These are phyloP conservation scores for Hoplodrina ambigua DNA, from an alignment of 2,888 invertebrate genomes.

Conservation along the genomic window DNA sequence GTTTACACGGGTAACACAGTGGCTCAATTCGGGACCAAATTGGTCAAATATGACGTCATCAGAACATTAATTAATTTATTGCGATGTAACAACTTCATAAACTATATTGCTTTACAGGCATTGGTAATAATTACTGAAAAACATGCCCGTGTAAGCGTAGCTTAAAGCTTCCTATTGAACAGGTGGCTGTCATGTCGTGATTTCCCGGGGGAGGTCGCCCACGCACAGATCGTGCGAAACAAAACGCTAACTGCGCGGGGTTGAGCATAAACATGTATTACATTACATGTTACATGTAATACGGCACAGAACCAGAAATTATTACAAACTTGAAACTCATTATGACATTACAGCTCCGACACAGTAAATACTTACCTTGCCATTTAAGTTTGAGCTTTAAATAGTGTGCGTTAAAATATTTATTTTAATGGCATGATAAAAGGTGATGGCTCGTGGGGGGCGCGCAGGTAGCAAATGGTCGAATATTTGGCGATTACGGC, in stretches of 20 bases:
- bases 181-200: slow-evolving; percentile 69
- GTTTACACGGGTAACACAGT: neutral
- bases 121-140: neutral
- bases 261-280: slow-evolving; percentile 17
- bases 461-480: too few relatives aligned
- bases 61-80: neutral
- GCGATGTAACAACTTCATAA: neutral
- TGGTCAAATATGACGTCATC: neutral
- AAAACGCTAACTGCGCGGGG: slow-evolving; percentile 32
- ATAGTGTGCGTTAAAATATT: too few relatives aligned
- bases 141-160: slow-evolving; percentile 4
- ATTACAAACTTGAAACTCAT: neutral
- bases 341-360: too few relatives aligned
- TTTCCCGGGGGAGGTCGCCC: slow-evolving; percentile 70
- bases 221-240: slow-evolving; percentile 54
- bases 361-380: too few relatives aligned
- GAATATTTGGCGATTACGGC: too few relatives aligned
- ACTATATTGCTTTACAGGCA: neutral
- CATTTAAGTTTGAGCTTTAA: too few relatives aligned
- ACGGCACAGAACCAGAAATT: neutral
- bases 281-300: slow-evolving; percentile 3
- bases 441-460: too few relatives aligned
- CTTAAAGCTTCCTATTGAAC: slow-evolving; percentile 43
- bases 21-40: neutral
- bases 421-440: too few relatives aligned